Conservation (phyloP, 2,888 invertebrate genomes). For the Eupithecia vulgata region DNA sequence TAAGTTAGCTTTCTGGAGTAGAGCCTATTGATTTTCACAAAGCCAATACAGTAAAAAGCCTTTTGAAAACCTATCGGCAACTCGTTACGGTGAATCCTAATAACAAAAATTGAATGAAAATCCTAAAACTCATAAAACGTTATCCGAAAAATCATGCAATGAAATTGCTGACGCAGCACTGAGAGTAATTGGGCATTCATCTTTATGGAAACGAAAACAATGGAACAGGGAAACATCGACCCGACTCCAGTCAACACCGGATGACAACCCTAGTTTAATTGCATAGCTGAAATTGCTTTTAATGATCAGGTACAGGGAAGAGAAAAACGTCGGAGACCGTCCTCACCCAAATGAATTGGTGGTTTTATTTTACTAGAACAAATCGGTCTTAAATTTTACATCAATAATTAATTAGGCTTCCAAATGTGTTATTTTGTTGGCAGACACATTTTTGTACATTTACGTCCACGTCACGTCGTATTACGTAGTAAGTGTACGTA, state of each 20-base stretch:
- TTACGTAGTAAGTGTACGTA: not conserved
- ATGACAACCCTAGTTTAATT: conserved; percentile 42
- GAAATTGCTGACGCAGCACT: conserved; percentile 56
- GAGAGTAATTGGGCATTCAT: conserved; percentile 55
- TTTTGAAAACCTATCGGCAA: conserved; percentile 6
- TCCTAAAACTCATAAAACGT: conserved; percentile 28
- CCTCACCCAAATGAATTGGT: conserved; percentile 37
- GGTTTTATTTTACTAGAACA: conserved; percentile 19
- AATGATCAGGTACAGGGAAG: conserved; percentile 44
- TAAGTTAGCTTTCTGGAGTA: not conserved
- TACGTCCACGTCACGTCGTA: not conserved
- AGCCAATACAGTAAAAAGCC: not conserved
- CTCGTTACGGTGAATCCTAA: conserved; percentile 13
- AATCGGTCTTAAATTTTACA: conserved; percentile 13
- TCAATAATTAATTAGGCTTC: not conserved
- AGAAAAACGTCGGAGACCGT: conserved; percentile 34
- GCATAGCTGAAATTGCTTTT: conserved; percentile 41
- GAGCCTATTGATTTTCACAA: not conserved
- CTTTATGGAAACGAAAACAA: conserved; percentile 56
- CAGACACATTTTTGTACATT: not conserved
- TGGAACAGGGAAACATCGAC: conserved; percentile 43
- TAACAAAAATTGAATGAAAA: conserved; percentile 25
- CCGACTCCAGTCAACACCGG: conserved; percentile 25
- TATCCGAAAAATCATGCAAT: conserved; percentile 42
- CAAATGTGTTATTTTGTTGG: not conserved